Conservation (phyloP, 2,888 invertebrate genomes). For the Drosophila helvetica region DNA sequence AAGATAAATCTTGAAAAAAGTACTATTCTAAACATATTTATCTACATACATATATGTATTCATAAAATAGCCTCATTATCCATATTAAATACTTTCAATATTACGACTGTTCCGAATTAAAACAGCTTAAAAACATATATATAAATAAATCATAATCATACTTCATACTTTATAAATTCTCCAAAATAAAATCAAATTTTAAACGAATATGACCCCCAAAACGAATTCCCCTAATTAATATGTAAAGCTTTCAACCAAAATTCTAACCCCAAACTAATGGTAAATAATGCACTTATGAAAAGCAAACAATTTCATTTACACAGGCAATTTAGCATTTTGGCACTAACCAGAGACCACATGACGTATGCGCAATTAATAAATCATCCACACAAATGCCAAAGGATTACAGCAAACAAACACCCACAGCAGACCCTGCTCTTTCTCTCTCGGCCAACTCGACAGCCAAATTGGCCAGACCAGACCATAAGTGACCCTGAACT, state of each 20-base stretch:
- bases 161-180: neutral
- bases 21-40: neutral
- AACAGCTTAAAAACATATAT: neutral
- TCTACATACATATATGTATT: too few species aligned
- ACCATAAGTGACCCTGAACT: constrained; percentile 76
- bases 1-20: neutral
- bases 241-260: neutral
- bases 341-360: constrained; percentile 48
- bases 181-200: neutral
- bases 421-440: constrained; percentile 2
- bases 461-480: constrained; percentile 59
- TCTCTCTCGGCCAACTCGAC: constrained; percentile 15
- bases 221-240: neutral
- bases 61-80: too few species aligned
- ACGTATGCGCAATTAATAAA: constrained; percentile 72
- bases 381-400: constrained; percentile 51
- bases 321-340: constrained; percentile 28
- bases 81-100: too few species aligned
- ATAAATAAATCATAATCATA: too few species aligned
- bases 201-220: neutral
- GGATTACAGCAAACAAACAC: constrained; percentile 10
- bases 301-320: constrained; percentile 24
- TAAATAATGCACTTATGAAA: neutral
- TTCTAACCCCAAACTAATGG: neutral
- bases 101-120: too few species aligned